phyloP scores from a whole-genome alignment of 2,113 vertebrate genomes.

The Mormyrus lacerda region DNA sequence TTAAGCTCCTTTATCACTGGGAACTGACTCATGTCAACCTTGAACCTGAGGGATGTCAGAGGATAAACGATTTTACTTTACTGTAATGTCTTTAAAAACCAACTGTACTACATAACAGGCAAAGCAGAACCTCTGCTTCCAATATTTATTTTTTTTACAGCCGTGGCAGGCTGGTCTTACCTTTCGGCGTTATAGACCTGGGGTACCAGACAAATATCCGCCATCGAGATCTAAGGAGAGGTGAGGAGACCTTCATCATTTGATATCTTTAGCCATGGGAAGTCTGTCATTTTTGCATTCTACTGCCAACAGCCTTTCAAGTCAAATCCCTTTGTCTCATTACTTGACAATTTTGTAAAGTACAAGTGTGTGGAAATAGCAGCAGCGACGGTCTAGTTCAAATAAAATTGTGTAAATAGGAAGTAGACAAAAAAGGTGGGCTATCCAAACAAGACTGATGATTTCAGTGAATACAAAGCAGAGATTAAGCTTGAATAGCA shows the following conservation, averaged over 20 bases:
- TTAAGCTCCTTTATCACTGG: slow-evolving; percentile 79
- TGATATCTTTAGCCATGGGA: neutral
- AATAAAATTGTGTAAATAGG: neutral
- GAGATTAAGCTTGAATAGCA: neutral
- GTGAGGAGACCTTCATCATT: neutral
- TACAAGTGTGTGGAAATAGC: neutral
- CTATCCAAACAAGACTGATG: neutral
- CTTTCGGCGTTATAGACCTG: slow-evolving; percentile 90
- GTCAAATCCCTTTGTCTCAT: neutral
- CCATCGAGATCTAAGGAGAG: slow-evolving; percentile 79
- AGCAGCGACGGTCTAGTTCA: neutral
- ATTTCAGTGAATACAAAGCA: neutral
- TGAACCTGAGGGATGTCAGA: slow-evolving; percentile 61
- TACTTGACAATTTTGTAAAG: neutral
- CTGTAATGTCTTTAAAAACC: neutral
- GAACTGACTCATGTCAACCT: slow-evolving; percentile 74
- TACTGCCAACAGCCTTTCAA: neutral
- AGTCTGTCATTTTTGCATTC: neutral
- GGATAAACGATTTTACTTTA: neutral
- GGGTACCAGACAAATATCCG: slow-evolving; percentile 87
- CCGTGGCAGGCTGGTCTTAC: slow-evolving; percentile 49
- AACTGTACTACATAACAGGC: neutral
- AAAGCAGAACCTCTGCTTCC: neutral
- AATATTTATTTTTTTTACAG: neutral
- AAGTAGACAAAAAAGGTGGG: neutral